Conservation (phyloP, 2,888 invertebrate genomes). For the Mallateleia sp. region DNA sequence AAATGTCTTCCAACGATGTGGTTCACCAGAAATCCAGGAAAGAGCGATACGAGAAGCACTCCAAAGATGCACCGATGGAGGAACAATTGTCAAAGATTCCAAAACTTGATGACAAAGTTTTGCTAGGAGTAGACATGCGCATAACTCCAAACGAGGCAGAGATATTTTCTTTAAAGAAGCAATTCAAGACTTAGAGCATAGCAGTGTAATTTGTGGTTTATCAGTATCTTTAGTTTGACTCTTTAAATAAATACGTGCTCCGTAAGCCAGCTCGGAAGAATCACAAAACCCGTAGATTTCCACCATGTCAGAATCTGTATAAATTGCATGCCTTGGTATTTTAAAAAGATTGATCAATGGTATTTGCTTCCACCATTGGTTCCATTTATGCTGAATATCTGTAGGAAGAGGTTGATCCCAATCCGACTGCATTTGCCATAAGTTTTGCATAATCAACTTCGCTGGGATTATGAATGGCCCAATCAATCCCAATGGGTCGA, state of each 20-base stretch:
- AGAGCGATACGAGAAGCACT: conserved; percentile 78
- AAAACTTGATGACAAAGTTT: conserved; percentile 8
- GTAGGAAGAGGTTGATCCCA: conserved; percentile 4
- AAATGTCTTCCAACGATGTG: conserved; percentile 23
- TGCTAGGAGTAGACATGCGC: neutral
- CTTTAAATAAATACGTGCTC: conserved; percentile 20
- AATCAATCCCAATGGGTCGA: conserved; percentile 17
- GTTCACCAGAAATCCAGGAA: conserved; percentile 1
- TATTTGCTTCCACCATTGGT: neutral
- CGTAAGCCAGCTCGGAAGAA: conserved; percentile 24
- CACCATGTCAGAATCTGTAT: neutral
- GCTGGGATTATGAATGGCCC: neutral
- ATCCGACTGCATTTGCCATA: neutral
- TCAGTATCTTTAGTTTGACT: neutral
- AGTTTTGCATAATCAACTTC: neutral
- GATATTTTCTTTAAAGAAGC: neutral
- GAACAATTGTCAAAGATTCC: neutral
- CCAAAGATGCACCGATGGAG: conserved; percentile 52
- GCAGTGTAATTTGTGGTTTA: neutral
- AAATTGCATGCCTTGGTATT: conserved; percentile 43
- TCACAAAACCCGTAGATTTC: conserved; percentile 32
- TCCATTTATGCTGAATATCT: neutral
- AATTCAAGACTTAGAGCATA: conserved; percentile 1
- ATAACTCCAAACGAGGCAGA: neutral
- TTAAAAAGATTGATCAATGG: neutral